Percentiles rank a stretch among this genome's conserved stretches.
These are phyloP conservation scores for Kryptolebias marmoratus DNA, from an alignment of 2,113 vertebrate species.

Conservation along the genomic window DNA sequence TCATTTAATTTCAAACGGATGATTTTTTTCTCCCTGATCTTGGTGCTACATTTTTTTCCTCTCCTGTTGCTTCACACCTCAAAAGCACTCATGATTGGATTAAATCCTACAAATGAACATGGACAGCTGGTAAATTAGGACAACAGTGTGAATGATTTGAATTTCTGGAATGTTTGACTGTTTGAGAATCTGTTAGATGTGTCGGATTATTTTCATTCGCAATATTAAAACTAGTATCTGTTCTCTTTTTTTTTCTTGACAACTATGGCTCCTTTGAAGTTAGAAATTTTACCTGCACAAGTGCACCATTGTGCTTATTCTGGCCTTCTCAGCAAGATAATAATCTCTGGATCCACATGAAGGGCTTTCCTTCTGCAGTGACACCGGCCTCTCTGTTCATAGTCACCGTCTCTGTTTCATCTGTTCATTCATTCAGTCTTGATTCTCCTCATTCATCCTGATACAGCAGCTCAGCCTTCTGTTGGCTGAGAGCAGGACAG, in stretches of 20 bases:
- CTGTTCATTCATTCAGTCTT: slow-evolving; percentile 33
- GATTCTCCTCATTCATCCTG: slow-evolving; percentile 33
- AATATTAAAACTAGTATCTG: neutral
- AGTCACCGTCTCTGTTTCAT: slow-evolving; percentile 50
- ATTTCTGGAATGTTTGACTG: too few species aligned
- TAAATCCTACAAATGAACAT: too few species aligned
- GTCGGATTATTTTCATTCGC: too few species aligned
- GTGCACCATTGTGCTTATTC: slow-evolving; percentile 54
- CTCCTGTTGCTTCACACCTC: too few species aligned
- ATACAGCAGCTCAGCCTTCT: slow-evolving; percentile 17
- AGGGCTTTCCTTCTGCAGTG: slow-evolving; percentile 16
- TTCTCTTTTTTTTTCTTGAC: neutral
- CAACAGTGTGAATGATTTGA: too few species aligned
- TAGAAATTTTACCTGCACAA: slow-evolving; percentile 47
- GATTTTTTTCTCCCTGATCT: too few species aligned
- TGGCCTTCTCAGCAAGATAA: slow-evolving; percentile 50
- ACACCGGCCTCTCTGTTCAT: slow-evolving; percentile 62
- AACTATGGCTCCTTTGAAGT: neutral
- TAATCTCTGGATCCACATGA: slow-evolving; percentile 47
- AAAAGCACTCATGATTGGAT: too few species aligned
- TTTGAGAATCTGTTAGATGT: too few species aligned
- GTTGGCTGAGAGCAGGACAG: slow-evolving; percentile 20
- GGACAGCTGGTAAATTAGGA: too few species aligned
- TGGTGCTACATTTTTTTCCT: too few species aligned
- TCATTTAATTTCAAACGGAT: neutral